Evolutionary conservation across 1,140 invertebrate species (phyloP).

Genomic region (Planococcus citri): DNA sequence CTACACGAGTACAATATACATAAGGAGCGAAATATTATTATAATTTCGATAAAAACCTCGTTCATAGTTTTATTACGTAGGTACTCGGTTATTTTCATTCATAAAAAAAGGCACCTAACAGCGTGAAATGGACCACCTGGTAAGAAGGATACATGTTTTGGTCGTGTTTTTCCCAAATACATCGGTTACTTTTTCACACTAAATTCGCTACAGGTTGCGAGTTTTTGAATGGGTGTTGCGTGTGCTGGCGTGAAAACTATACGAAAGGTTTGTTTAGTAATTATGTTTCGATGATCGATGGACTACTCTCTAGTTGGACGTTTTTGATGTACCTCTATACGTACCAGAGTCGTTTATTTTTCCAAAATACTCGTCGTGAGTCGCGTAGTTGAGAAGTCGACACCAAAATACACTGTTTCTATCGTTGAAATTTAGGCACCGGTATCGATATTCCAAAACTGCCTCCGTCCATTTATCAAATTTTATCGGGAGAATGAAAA

Average conservation of each 20-base stretch:
- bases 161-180: constrained; percentile 5
- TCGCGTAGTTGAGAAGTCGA: too few species aligned
- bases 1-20: too few species aligned
- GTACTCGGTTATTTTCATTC: background rate
- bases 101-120: background rate
- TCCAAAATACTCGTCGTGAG: too few species aligned
- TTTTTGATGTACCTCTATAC: too few species aligned
- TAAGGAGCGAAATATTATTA: background rate
- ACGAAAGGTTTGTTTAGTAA: background rate
- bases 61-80: background rate
- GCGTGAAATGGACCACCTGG: background rate
- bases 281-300: background rate
- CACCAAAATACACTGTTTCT: too few species aligned
- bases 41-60: background rate
- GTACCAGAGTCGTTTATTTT: too few species aligned
- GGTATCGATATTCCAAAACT: too few species aligned
- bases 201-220: background rate
- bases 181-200: background rate
- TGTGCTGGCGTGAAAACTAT: background rate
- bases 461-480: too few species aligned
- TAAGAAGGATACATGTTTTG: background rate
- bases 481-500: too few species aligned
- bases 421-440: too few species aligned
- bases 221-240: background rate
- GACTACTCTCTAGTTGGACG: background rate